Percentiles rank a stretch among this genome's conserved stretches.
phyloP scores from a whole-genome alignment of 2,113 vertebrate species.

The Sterrhoptilus dennistouni region DNA sequence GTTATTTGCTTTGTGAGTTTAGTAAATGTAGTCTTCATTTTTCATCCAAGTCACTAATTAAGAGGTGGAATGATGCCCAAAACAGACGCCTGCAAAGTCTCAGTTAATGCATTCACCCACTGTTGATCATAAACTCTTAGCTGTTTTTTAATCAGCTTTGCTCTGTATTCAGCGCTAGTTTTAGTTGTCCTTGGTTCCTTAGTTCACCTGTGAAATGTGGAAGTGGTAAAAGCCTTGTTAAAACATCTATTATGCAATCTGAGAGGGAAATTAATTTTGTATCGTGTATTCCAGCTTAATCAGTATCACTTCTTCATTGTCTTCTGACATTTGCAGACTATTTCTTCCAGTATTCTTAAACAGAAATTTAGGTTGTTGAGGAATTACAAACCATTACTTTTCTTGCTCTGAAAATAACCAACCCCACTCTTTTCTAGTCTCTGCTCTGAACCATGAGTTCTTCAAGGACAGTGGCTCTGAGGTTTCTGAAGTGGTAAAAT shows the following conservation, averaged over 20 bases:
- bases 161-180: neutral
- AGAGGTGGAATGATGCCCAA: constrained; percentile 45
- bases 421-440: neutral
- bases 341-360: neutral
- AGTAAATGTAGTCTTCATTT: constrained; percentile 20
- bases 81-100: neutral
- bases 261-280: neutral
- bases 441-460: neutral
- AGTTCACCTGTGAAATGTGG: neutral
- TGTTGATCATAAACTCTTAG: neutral
- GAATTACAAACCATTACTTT: neutral
- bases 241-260: neutral
- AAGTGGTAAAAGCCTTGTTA: neutral
- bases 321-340: neutral
- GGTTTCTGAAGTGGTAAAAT: neutral
- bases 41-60: constrained; percentile 39
- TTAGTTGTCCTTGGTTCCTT: neutral
- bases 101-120: neutral
- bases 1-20: constrained; percentile 13
- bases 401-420: neutral
- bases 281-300: neutral
- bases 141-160: neutral
- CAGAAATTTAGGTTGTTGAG: neutral
- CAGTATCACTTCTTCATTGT: neutral
- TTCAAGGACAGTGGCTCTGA: neutral